Evolutionary conservation across 2,113 vertebrate species (phyloP), one percentile per base, ranked within the genome.

Genomic region (Melanerpes aurifrons): DNA sequence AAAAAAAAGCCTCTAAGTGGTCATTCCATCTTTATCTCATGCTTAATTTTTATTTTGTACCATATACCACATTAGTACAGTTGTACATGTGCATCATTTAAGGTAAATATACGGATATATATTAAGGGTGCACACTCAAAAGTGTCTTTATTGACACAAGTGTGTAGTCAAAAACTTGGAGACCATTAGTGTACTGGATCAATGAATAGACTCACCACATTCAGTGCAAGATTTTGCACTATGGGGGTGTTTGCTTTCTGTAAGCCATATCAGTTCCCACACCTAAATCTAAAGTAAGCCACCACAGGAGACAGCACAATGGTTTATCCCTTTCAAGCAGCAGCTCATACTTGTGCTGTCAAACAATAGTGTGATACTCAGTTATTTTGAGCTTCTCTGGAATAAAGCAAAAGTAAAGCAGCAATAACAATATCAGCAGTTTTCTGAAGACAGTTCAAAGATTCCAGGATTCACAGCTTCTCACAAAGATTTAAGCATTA

Each of bases 111-210:
- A 53, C 59, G 75, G 8, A 54, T 0, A 0, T 2, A 1, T 20
- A 35, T 66, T 29, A 59, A 15, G 15, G 12, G 4, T 16, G 28
- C 5, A 35, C 3, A 9, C 5, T 50, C 11, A 11, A 59, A 62
- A 28, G 2, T 0, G 0, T 35, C 67, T 66, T 66, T 53, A 61
- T 1, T 70, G 24, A 59, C 40, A 28, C 0, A 1, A 15, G 5
- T 6, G 3, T 15, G 22, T 35, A 83, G 16, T n/a, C 22, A 31
- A 12, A 79, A 64, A 11, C 28, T 1, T 58, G 43, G 26, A 71
- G 54, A 68, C 9, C 15, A 32, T 8, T 43, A 4, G 8, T 19
- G 3, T 28, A 15, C 0, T 16, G 7, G 10, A 63, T 47, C 9
- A 43, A 26, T 40, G 37, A 92, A 70, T 43, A 16, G 10, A 74